Conservation (phyloP, 2,888 invertebrate genomes). For the Rhagonycha lutea region DNA sequence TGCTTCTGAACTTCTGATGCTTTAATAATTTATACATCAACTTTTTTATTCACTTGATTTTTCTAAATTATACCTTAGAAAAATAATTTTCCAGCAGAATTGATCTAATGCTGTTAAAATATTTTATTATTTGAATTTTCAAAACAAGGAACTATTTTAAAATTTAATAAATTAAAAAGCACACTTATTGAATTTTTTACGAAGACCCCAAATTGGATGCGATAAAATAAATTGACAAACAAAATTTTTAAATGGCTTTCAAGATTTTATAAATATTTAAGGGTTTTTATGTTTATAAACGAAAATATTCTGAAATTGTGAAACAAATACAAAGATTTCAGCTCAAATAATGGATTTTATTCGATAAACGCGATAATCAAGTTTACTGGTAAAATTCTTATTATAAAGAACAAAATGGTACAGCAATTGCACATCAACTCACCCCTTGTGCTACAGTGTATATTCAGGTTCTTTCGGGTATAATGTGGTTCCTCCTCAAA, state of each 20-base stretch:
- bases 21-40: not conserved
- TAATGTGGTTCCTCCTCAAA: too few species aligned
- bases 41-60: not conserved
- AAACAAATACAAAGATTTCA: not conserved
- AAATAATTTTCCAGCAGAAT: not conserved
- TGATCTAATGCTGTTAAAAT: not conserved
- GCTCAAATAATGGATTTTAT: not conserved
- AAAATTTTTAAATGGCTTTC: not conserved
- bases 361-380: too few species aligned
- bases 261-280: not conserved
- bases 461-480: too few species aligned
- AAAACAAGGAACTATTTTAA: not conserved
- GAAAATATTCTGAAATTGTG: not conserved
- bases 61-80: not conserved
- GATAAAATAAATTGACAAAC: not conserved
- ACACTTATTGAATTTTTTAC: not conserved
- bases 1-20: too few species aligned
- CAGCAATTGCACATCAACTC: too few species aligned
- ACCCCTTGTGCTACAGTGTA: too few species aligned
- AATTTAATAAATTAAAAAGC: not conserved
- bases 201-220: not conserved
- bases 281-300: not conserved
- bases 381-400: too few species aligned
- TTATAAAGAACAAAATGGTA: too few species aligned
- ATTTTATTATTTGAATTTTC: not conserved